These are phyloP conservation scores for Gisinianus flammeolus DNA, from an alignment of 2,888 invertebrate species.

Conservation along the genomic window DNA sequence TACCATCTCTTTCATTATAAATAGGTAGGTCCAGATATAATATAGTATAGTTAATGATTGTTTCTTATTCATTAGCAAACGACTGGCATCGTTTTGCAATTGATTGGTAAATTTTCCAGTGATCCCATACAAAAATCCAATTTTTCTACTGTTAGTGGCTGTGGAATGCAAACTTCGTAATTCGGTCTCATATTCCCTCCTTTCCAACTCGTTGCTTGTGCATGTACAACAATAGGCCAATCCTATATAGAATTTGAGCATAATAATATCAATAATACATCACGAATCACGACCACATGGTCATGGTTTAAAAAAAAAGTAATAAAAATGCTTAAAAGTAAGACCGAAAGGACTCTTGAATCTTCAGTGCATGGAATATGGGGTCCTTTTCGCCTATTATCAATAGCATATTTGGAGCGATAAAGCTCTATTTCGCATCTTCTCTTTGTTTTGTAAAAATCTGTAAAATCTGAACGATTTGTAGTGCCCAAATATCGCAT, in stretches of 20 bases:
- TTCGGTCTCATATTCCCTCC: constrained; percentile 5
- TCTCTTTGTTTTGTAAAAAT: constrained; percentile 20
- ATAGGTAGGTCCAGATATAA: no score
- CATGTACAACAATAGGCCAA: constrained; percentile 13
- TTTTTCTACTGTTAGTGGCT: background rate
- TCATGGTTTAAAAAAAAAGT: no score
- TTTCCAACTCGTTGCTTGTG: constrained; percentile 13
- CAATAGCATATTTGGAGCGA: constrained; percentile 18
- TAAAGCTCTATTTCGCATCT: background rate
- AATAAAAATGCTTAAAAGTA: no score
- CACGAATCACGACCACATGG: no score
- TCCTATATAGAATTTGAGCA: no score
- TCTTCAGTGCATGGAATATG: background rate
- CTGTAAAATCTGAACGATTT: background rate
- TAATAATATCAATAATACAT: no score
- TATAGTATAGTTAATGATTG: no score
- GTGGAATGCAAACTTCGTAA: constrained; percentile 8
- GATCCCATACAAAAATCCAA: constrained; percentile 17
- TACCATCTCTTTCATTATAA: no score
- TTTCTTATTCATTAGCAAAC: no score
- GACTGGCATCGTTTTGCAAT: constrained; percentile 16
- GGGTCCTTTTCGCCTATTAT: background rate
- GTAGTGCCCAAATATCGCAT: background rate
- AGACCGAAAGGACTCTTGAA: background rate
- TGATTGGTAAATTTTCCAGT: constrained; percentile 2